These are phyloP conservation scores for Leptinotarsa haldemani DNA, from an alignment of 2,888 invertebrate species.

Conservation along the genomic window DNA sequence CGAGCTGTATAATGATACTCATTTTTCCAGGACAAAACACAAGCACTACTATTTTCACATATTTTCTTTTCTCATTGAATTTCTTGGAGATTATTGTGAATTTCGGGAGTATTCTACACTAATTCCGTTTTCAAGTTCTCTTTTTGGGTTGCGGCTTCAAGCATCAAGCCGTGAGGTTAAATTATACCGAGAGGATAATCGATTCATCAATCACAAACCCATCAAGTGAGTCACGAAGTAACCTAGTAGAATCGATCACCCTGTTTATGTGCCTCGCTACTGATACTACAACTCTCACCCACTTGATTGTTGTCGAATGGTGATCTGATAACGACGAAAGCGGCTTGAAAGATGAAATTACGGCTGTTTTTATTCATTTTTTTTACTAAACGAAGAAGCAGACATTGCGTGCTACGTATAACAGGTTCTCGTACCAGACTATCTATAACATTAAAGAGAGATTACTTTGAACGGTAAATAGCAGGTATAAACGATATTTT, in stretches of 20 bases:
- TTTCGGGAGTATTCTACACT: no score
- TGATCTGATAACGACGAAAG: slow-evolving; percentile 53
- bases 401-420: slow-evolving; percentile 56
- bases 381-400: slow-evolving; percentile 50
- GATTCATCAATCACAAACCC: background rate
- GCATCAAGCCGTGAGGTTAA: background rate
- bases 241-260: background rate
- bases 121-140: no score
- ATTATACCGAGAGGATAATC: background rate
- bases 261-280: slow-evolving; percentile 4
- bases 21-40: no score
- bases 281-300: slow-evolving; percentile 26
- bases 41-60: no score
- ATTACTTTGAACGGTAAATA: slow-evolving; percentile 45
- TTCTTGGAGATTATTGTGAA: no score
- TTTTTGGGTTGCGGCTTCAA: no score
- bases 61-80: no score
- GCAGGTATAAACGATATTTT: slow-evolving; percentile 35
- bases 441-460: slow-evolving; percentile 47
- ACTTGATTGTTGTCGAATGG: slow-evolving; percentile 33
- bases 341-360: slow-evolving; percentile 55
- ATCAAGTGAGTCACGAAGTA: background rate
- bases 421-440: slow-evolving; percentile 54
- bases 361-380: slow-evolving; percentile 51
- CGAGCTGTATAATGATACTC: no score